phyloP scores from a whole-genome alignment of 2,888 invertebrate genomes.

The Caradrina kadenii region DNA sequence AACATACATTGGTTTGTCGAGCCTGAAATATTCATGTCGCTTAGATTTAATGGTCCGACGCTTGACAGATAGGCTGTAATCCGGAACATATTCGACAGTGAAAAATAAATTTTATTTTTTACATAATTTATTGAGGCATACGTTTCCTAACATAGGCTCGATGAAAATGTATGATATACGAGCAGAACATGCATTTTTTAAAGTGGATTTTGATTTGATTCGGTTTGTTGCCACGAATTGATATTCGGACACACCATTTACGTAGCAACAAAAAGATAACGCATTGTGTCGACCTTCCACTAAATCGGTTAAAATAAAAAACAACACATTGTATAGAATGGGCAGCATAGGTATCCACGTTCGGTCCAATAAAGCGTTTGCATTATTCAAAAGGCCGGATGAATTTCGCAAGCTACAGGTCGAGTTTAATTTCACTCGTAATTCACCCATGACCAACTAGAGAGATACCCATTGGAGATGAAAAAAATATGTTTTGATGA shows the following conservation, averaged over 20 bases:
- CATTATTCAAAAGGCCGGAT: conserved; percentile 87
- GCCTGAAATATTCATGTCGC: conserved; percentile 80
- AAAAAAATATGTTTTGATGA: conserved; percentile 63
- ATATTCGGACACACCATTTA: conserved; percentile 37
- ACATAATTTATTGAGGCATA: conserved; percentile 68
- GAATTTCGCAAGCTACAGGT: conserved; percentile 79
- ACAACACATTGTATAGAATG: conserved; percentile 69
- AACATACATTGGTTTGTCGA: conserved; percentile 71
- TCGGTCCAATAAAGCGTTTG: conserved; percentile 83
- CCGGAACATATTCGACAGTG: conserved; percentile 76
- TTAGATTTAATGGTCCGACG: conserved; percentile 84
- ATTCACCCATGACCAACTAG: conserved; percentile 77
- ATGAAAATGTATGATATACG: conserved; percentile 50
- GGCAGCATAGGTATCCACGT: conserved; percentile 71
- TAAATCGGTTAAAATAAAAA: conserved; percentile 69
- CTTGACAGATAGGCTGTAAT: conserved; percentile 82
- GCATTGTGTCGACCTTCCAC: conserved; percentile 45
- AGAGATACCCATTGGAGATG: conserved; percentile 74
- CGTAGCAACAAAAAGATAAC: conserved; percentile 47
- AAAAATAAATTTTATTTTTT: conserved; percentile 68
- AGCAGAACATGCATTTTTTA: conserved; percentile 38
- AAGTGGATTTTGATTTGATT: conserved; percentile 40
- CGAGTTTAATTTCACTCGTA: conserved; percentile 84
- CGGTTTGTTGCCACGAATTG: conserved; percentile 48
- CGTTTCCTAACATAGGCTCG: conserved; percentile 38